phyloP scores from a whole-genome alignment of 2,113 vertebrate genomes.

The Ailurus styani region DNA sequence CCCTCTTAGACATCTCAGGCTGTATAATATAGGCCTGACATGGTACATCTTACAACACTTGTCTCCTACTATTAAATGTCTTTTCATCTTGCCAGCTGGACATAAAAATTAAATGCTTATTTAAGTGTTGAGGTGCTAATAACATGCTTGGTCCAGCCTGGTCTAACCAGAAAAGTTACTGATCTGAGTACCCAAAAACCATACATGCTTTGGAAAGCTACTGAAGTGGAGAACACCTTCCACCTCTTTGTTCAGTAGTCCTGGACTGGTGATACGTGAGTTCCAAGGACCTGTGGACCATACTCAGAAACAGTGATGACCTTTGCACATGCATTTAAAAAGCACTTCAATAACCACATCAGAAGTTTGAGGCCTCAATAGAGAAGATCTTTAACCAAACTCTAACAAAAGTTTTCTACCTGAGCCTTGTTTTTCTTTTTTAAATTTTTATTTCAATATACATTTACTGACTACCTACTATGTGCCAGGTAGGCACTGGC shows the following conservation, averaged over 20 bases:
- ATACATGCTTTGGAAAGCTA: conserved; percentile 14
- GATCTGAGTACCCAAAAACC: not conserved
- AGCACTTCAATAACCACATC: conserved; percentile 66
- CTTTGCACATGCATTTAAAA: conserved; percentile 70
- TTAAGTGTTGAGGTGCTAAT: not conserved
- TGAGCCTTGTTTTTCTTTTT: not conserved
- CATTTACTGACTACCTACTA: not conserved
- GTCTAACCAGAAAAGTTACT: conserved; percentile 3
- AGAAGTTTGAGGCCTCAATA: conserved; percentile 82
- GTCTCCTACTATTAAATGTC: not conserved
- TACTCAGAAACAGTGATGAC: conserved; percentile 59
- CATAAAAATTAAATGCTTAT: conserved; percentile 26
- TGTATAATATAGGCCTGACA: not conserved
- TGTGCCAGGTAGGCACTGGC: not conserved
- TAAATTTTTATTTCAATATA: not conserved
- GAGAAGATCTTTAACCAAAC: conserved; percentile 16
- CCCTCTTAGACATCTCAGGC: not conserved
- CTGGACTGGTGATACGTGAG: not conserved
- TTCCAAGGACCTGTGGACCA: conserved; percentile 62
- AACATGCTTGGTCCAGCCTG: not conserved
- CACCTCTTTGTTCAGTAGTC: not conserved
- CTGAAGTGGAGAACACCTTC: not conserved
- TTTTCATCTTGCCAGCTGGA: conserved; percentile 38
- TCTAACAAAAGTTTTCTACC: not conserved
- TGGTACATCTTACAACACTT: not conserved